Evolutionary conservation across 2,113 vertebrate species (phyloP).

Genomic region (Ictalurus furcatus): DNA sequence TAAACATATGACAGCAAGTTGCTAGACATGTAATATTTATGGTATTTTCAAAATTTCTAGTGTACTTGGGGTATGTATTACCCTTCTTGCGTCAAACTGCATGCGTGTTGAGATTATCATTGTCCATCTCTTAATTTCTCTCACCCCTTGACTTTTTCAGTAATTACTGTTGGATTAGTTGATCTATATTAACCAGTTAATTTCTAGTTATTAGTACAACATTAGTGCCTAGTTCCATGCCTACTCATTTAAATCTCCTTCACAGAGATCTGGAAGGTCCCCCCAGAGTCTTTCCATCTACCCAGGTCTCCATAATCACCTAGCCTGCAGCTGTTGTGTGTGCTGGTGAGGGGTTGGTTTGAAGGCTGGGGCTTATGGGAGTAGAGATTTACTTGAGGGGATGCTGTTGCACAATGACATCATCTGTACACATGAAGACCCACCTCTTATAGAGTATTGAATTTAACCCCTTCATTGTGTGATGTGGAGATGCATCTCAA

Average conservation of each 20-base stretch:
- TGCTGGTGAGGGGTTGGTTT: background rate
- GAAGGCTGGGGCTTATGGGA: background rate
- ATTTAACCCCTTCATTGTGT: constrained; percentile 10
- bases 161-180: constrained; percentile 11
- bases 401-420: constrained; percentile 40
- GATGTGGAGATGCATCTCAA: background rate
- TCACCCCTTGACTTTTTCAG: background rate
- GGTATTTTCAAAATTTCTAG: background rate
- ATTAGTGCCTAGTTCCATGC: background rate
- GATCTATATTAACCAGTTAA: background rate
- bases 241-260: background rate
- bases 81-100: background rate
- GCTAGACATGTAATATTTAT: constrained; percentile 5
- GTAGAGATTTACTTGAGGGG: constrained; percentile 8
- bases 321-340: constrained; percentile 42
- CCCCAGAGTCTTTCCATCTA: background rate
- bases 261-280: background rate
- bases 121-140: background rate
- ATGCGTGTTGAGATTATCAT: background rate
- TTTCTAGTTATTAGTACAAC: background rate
- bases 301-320: constrained; percentile 45
- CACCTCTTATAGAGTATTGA: background rate
- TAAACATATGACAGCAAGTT: background rate
- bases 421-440: constrained; percentile 27
- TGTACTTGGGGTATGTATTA: no score